Base-by-base conservation (phyloP, 2,797 vertebrate genomes). In the Botia almorhae region DNA sequence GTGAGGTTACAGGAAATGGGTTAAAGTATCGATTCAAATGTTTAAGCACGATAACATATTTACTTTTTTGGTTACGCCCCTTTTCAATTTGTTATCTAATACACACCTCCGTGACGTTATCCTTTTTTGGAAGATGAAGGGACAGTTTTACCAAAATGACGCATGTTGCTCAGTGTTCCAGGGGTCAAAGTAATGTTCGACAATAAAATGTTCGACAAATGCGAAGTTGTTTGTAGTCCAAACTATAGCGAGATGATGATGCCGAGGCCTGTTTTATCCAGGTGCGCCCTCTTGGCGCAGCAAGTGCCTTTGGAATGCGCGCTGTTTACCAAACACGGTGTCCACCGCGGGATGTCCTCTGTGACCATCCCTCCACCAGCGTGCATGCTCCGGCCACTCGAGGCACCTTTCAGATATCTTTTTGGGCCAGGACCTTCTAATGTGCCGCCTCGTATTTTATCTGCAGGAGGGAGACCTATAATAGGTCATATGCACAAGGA, bases 351-450 rank as follows among this genome's bases (percentile, higher is more conserved):
- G 83, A 93, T 96, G 94, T 94, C 95, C 79, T 92, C 92, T 0
- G 87, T 96, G 70, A 79, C 79, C 0, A 88, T 97, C 19, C 87
- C 92, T 0, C 96, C 96, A 0, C 96, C 98, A 0, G 87, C 87
- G 4, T 85, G 82, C 58, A 93, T 99, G 78, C 92, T 94, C 4
- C 91, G 83, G 82, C 97, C 97, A 0, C 89, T 99, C 4, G 88
- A 90, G 0, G 77, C 91, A 16, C 97, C 97, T 0, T 80, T 88
- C 6, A 93, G 94, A 13, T 93, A 98, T 50, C 91, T 99, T 74
- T 94, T 99, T 0, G 97, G 97, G 64, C 97, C 98, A 0, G 97
- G 98, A 60, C 98, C 97, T 46, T 96, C 96, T 33, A 98, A 98
- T 1, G 86, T 97, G 14, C 87, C 95, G 21, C 92, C 92, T 0